These are phyloP conservation scores for Acrobasis suavella DNA, from an alignment of 2,888 invertebrate species.

Conservation along the genomic window DNA sequence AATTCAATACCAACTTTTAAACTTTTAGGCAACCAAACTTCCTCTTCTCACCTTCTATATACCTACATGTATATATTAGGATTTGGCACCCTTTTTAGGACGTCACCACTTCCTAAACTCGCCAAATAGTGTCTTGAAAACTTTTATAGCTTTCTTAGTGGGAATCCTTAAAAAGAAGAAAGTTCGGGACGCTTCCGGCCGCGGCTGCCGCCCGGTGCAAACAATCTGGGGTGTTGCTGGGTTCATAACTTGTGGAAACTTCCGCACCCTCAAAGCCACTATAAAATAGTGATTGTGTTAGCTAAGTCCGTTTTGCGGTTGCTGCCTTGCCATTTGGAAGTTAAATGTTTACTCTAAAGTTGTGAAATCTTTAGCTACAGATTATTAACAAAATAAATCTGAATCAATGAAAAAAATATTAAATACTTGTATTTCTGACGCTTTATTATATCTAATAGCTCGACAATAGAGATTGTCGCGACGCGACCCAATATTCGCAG, in stretches of 20 bases:
- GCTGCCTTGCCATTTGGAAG: constrained; percentile 19
- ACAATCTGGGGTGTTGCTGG: constrained; percentile 57
- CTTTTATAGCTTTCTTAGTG: constrained; percentile 43
- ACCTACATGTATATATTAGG: constrained; percentile 17
- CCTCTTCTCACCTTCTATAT: neutral
- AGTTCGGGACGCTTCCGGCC: constrained; percentile 57
- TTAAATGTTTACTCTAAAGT: neutral
- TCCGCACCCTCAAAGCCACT: constrained; percentile 43
- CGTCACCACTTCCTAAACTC: constrained; percentile 30
- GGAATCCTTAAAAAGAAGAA: constrained; percentile 54
- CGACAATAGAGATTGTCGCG: neutral
- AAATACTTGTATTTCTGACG: neutral
- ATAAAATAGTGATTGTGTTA: constrained; percentile 48
- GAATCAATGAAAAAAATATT: neutral
- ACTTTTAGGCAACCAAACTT: neutral
- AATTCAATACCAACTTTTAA: neutral
- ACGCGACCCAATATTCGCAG: neutral
- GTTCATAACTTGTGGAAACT: constrained; percentile 61
- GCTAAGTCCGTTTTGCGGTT: constrained; percentile 24
- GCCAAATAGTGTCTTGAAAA: constrained; percentile 45
- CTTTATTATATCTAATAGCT: neutral
- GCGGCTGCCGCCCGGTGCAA: constrained; percentile 48
- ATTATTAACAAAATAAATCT: too few relatives aligned
- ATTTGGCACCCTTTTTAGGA: constrained; percentile 24
- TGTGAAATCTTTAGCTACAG: neutral